Percentiles rank a stretch among this genome's conserved stretches.
phyloP scores from a whole-genome alignment of 2,113 vertebrate species.

The Paracanthobrama guichenoti region DNA sequence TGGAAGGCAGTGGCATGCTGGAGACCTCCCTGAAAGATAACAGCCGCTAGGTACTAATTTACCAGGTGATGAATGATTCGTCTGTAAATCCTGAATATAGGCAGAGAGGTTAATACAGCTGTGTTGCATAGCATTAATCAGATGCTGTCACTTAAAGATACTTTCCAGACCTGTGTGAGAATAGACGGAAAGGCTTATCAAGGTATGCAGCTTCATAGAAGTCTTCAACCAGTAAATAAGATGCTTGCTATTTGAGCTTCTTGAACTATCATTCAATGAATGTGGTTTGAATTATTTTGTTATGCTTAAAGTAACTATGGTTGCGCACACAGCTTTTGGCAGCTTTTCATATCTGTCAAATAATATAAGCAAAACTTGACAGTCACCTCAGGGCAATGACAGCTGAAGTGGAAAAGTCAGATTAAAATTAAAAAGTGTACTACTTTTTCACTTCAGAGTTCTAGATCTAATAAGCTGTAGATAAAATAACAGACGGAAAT shows the following conservation, averaged over 20 bases:
- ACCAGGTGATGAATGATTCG: constrained; percentile 42
- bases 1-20: constrained; percentile 42
- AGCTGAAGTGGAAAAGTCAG: constrained; percentile 5
- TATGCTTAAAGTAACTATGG: neutral
- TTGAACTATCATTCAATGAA: neutral
- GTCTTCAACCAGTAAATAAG: neutral
- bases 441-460: too few species aligned
- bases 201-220: neutral
- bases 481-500: too few species aligned
- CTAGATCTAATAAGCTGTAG: too few species aligned
- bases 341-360: constrained; percentile 9
- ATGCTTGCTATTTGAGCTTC: neutral
- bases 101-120: constrained; percentile 42
- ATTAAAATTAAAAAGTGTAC: constrained; percentile 5
- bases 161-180: constrained; percentile 14
- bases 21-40: constrained; percentile 47
- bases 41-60: constrained; percentile 38
- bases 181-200: neutral
- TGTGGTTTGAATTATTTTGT: constrained; percentile 8
- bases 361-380: constrained; percentile 32
- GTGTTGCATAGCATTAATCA: constrained; percentile 32
- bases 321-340: neutral
- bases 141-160: constrained; percentile 16
- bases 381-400: constrained; percentile 11
- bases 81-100: constrained; percentile 26